Evolutionary conservation across 2,888 invertebrate species (phyloP), one percentile per base, ranked within the genome.

Genomic region (Noctuana brunneofusca): DNA sequence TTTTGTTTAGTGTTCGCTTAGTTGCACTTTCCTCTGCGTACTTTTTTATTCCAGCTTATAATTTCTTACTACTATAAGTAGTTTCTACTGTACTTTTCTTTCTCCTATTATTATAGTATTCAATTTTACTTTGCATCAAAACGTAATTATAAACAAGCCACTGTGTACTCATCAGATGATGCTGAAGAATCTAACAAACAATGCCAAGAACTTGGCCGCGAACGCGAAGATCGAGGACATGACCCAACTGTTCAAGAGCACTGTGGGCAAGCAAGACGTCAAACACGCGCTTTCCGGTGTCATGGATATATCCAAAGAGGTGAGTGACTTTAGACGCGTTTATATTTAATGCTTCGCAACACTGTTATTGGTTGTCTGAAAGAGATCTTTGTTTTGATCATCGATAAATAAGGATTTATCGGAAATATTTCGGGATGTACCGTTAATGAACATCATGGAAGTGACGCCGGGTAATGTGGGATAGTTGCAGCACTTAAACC

Each of bases 181-280:
- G 94, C 94, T 98, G 85, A 98, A 97, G 87, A 97, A 97, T 83
- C 87, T 97, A 63, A 97, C 97, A 1, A 97, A 97, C 84, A 97
- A 97, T 80, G 97, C 97, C 0, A 97, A 97, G 90, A 97, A 97
- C 83, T 92, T 98, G 72, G 98, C 98, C 27, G 97, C 98, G 2
- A 98, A 99, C 83, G 99, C 99, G 8, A 99, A 98, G 92, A 99
- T 99, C 67, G 99, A 99, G 86, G 99, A 99, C 78, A 98, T 99
- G 96, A 98, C 98, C 56, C 95, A 98, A 72, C 89, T 99, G 56
- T 97, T 99, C 90, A 97, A 99, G 85, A 98, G 96, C 77, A 96
- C 98, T 88, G 96, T 97, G 55, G 97, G 97, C 46, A 97, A 97
- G 80, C 97, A 97, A 77, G 97, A 97, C 78, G 96, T 97, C 57